A percentile compares a stretch with the other conserved stretches of the same genome.
These are phyloP conservation scores for Phoebastria nigripes DNA, from an alignment of 2,797 vertebrate genomes.

Conservation along the genomic window DNA sequence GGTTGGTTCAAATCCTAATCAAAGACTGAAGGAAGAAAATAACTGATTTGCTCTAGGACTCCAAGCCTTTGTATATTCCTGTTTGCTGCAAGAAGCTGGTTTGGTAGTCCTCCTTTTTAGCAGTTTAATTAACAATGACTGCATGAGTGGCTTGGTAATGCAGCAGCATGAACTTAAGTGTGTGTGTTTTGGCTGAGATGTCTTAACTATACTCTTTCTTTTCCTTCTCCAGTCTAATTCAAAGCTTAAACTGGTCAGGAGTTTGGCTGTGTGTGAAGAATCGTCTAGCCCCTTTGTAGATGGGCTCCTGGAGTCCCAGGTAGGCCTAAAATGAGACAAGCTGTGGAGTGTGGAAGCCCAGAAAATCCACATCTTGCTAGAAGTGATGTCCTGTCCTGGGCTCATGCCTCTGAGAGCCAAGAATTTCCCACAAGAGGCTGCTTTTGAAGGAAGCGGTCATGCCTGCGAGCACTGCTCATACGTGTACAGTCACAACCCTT, in stretches of 20 bases:
- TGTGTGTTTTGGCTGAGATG: neutral
- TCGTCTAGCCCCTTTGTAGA: constrained; percentile 89
- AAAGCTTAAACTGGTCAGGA: constrained; percentile 95
- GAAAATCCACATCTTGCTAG: neutral
- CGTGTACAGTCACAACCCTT: neutral
- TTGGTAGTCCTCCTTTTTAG: neutral
- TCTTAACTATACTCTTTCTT: neutral
- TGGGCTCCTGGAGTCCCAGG: constrained; percentile 87
- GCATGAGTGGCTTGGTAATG: neutral
- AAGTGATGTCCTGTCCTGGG: neutral
- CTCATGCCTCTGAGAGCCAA: neutral
- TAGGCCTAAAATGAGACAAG: constrained; percentile 25
- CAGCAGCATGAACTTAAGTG: neutral
- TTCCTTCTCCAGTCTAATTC: constrained; percentile 87
- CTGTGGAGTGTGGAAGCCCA: neutral
- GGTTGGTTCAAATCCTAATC: neutral
- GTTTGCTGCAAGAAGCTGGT: neutral
- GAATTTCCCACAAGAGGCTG: neutral
- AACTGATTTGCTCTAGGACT: neutral
- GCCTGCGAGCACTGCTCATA: neutral
- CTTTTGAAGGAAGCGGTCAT: neutral
- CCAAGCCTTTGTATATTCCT: neutral
- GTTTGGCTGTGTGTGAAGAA: constrained; percentile 96
- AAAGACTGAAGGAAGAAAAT: neutral
- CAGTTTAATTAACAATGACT: neutral